Evolutionary conservation across 2,888 invertebrate species (phyloP).

Genomic region (Cheilosia variabilis): DNA sequence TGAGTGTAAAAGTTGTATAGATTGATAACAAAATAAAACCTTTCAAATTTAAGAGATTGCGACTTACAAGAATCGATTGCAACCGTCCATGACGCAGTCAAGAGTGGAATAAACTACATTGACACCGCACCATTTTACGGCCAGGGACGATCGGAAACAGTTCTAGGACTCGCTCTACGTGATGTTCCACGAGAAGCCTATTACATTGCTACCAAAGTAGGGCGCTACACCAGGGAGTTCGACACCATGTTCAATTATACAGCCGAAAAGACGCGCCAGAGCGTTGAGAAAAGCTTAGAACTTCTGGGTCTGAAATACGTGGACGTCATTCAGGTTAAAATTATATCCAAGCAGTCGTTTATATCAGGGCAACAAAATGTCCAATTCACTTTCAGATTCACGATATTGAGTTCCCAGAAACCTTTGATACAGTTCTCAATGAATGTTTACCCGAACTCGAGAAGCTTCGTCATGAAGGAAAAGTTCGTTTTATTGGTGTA

Average conservation of each 20-base stretch:
- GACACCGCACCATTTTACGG: conserved; percentile 98
- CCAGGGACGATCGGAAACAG: conserved; percentile 91
- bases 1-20: background rate
- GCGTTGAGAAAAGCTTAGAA: conserved; percentile 90
- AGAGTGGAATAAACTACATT: conserved; percentile 93
- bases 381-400: conserved; percentile 88
- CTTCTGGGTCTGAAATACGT: conserved; percentile 91
- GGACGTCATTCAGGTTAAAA: conserved; percentile 92
- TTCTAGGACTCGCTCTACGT: conserved; percentile 92
- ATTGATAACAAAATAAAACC: conserved; percentile 3
- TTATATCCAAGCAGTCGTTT: background rate
- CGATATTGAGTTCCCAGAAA: conserved; percentile 94
- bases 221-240: conserved; percentile 90
- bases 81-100: conserved; percentile 89
- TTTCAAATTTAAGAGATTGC: conserved; percentile 84
- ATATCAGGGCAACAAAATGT: background rate
- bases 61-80: conserved; percentile 88
- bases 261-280: conserved; percentile 88
- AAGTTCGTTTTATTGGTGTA: conserved; percentile 92
- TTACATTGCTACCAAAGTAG: conserved; percentile 96
- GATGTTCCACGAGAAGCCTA: conserved; percentile 92
- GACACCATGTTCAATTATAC: conserved; percentile 94
- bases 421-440: conserved; percentile 89
- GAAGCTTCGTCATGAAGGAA: conserved; percentile 88
- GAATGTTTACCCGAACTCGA: conserved; percentile 94